Base-by-base conservation (phyloP, 2,113 vertebrate species). In the Neomonachus schauinslandi region DNA sequence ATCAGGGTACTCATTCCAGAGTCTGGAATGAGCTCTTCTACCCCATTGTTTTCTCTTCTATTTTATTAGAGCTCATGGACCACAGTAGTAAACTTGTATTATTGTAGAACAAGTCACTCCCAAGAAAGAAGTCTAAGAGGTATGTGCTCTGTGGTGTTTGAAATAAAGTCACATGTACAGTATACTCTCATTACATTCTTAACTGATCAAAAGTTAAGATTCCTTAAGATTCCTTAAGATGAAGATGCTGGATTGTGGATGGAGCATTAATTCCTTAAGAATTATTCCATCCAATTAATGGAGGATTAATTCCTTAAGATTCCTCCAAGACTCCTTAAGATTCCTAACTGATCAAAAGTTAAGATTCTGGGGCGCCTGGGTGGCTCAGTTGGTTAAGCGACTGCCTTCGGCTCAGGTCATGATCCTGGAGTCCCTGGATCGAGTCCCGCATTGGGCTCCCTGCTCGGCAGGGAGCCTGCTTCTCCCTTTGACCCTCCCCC, bases 271-370 rank as follows among this genome's bases (percentile, higher is more conserved):
- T 42, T 42, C 39, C 39, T 42, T 42, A 42, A 42, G 39, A 42
- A 42, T 42, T 42, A 42, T 42, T 42, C 39, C 39, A 42, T 42
- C 39, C 39, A 42, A 42, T 42, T 42, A 42, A 42, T 42, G 39
- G 39, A 42, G 39, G 4, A 42, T 42, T 42, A 42, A 42, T 42
- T 42, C 39, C 39, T 42, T 42, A 42, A 42, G 39, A 42, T 42
- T 42, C 39, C 39, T 42, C 39, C 39, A 42, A 42, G 39, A 42
- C 5, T 42, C 39, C 39, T 42, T 42, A 42, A 42, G 39, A 61
- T 88, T 91, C 81, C 80, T 76, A 96, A 84, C 53, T 88, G 81
- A 69, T 89, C 18, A 69, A 69, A 95, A 92, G 19, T 80, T 80
- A 71, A 16, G 12, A 55, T 36, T 87, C 33, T 63, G n/a, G n/a